Conservation (phyloP, 2,113 vertebrate species). For the Arizona elegans region DNA sequence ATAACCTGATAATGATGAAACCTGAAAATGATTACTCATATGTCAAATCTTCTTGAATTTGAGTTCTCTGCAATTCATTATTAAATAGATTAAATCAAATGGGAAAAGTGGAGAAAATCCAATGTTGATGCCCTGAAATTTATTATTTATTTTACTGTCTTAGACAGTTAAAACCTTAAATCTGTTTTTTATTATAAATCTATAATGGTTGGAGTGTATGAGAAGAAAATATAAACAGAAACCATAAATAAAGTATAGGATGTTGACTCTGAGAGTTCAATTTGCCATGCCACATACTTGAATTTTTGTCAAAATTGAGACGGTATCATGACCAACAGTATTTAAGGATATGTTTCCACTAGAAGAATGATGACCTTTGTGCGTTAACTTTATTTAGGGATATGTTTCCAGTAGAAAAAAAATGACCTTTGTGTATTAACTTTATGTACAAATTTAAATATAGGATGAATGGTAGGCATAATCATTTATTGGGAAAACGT, state of each 20-base stretch:
- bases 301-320: background rate
- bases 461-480: background rate
- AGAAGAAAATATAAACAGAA: background rate
- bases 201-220: background rate
- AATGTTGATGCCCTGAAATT: background rate
- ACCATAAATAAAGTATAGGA: background rate
- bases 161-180: background rate
- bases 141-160: background rate
- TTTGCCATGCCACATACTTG: background rate
- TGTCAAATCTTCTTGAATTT: background rate
- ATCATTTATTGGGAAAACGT: background rate
- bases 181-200: background rate
- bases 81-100: background rate
- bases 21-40: background rate
- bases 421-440: background rate
- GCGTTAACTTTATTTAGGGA: background rate
- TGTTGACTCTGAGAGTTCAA: background rate
- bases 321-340: no score
- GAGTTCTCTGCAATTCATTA: background rate
- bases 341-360: background rate
- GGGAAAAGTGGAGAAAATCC: background rate
- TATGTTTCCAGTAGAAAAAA: background rate
- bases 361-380: background rate
- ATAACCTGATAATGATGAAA: background rate
- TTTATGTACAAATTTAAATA: background rate